Percentiles rank a stretch among this genome's conserved stretches.
phyloP scores from a whole-genome alignment of 2,797 vertebrate genomes.

The Catostomus latipinnis region DNA sequence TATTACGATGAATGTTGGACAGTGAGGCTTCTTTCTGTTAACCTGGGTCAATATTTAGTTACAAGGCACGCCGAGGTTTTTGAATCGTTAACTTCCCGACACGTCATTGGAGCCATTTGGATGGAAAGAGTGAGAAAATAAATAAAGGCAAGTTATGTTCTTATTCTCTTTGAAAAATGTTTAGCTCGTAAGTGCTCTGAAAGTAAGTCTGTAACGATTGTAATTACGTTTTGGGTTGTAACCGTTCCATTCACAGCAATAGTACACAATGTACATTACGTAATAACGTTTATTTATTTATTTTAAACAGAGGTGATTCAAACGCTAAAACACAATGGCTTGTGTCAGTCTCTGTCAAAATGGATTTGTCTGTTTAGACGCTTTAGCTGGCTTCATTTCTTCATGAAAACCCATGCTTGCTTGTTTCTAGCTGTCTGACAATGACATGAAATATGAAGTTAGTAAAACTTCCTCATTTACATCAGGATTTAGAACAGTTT shows the following conservation, averaged over 20 bases:
- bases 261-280: conserved; percentile 36
- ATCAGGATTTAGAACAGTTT: too few relatives aligned
- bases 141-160: conserved; percentile 54
- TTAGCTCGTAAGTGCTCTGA: background rate
- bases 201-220: background rate
- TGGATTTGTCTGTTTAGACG: too few relatives aligned
- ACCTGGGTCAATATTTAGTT: conserved; percentile 1
- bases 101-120: conserved; percentile 49
- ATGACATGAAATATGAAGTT: too few relatives aligned
- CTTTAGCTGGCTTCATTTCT: too few relatives aligned
- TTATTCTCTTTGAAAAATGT: background rate
- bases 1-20: conserved; percentile 35
- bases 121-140: conserved; percentile 53
- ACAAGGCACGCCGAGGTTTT: conserved; percentile 22
- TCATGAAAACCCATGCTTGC: too few relatives aligned
- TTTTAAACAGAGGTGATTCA: background rate
- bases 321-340: too few relatives aligned
- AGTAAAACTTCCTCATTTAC: too few relatives aligned
- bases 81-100: conserved; percentile 45
- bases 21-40: background rate
- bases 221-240: background rate
- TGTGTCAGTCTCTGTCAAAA: too few relatives aligned
- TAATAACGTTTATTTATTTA: conserved; percentile 26
- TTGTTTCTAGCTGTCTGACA: too few relatives aligned
- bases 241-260: background rate